Evolutionary conservation across 2,888 invertebrate species (phyloP).

Genomic region (Leucoma salicis): DNA sequence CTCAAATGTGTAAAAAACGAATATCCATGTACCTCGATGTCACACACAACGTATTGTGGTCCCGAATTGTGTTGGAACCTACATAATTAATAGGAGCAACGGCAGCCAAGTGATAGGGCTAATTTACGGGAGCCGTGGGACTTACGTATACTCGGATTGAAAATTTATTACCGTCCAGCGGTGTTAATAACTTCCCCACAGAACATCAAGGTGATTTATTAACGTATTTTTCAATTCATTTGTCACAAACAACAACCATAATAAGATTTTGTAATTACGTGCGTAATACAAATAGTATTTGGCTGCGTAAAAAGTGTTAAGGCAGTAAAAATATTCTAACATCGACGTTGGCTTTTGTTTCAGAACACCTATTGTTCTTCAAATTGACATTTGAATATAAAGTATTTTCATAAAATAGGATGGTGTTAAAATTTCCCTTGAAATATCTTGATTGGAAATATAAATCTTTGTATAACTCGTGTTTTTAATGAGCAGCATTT

Average conservation of each 20-base stretch:
- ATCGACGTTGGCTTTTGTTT: conserved; percentile 2
- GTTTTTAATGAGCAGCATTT: conserved; percentile 15
- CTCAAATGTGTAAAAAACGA: conserved; percentile 35
- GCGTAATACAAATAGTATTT: too few species aligned
- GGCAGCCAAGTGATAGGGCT: conserved; percentile 49
- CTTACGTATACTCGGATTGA: conserved; percentile 45
- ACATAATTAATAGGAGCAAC: conserved; percentile 60
- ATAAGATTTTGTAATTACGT: conserved; percentile 8
- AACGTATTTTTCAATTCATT: conserved; percentile 9
- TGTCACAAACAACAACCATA: conserved; percentile 9
- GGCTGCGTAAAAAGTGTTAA: background rate
- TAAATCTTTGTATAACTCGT: conserved; percentile 6
- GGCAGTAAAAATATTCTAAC: background rate
- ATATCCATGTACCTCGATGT: conserved; percentile 44
- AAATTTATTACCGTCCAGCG: conserved; percentile 58
- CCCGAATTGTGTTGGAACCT: conserved; percentile 50
- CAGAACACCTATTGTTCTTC: background rate
- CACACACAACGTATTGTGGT: conserved; percentile 48
- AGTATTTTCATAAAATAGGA: background rate
- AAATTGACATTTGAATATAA: conserved; percentile 1
- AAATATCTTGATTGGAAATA: conserved; percentile 7
- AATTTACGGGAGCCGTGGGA: conserved; percentile 55
- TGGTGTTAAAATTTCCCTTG: conserved; percentile 4
- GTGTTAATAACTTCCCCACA: conserved; percentile 48
- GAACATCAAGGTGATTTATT: conserved; percentile 41